Evolutionary conservation across 2,888 invertebrate species (phyloP).

Genomic region (Phorcus lineatus): DNA sequence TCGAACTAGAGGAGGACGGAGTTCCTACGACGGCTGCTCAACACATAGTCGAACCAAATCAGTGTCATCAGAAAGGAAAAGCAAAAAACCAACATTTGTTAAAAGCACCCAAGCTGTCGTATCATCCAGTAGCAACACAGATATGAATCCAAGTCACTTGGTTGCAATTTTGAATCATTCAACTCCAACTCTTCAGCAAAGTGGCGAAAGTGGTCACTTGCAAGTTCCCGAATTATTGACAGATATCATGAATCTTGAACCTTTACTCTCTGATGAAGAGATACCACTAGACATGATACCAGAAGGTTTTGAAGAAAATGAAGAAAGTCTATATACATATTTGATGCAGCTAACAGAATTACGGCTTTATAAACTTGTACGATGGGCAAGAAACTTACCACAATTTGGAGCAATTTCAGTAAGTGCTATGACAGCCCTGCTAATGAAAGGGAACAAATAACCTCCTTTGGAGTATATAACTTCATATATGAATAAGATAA

Average conservation of each 20-base stretch:
- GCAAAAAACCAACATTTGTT: slow-evolving; percentile 35
- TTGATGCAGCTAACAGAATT: slow-evolving; percentile 85
- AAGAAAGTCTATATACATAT: slow-evolving; percentile 62
- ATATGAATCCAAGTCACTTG: slow-evolving; percentile 47
- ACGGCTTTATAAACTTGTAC: slow-evolving; percentile 95
- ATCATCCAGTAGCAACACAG: slow-evolving; percentile 5
- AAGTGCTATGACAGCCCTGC: slow-evolving; percentile 24
- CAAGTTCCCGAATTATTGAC: slow-evolving; percentile 64
- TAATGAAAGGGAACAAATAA: too few relatives aligned
- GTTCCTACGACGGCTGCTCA: slow-evolving; percentile 83
- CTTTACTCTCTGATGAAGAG: slow-evolving; percentile 70
- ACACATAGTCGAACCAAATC: slow-evolving; percentile 54
- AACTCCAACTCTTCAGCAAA: slow-evolving; percentile 35
- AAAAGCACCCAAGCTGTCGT: not conserved
- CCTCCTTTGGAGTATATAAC: too few relatives aligned
- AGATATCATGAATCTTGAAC: slow-evolving; percentile 72
- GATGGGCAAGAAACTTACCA: slow-evolving; percentile 98
- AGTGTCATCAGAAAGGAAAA: slow-evolving; percentile 37
- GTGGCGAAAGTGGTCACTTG: slow-evolving; percentile 16
- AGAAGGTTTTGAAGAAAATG: slow-evolving; percentile 56
- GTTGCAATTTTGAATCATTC: slow-evolving; percentile 61
- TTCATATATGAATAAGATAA: too few relatives aligned
- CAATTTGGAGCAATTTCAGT: slow-evolving; percentile 97
- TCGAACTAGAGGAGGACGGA: slow-evolving; percentile 94
- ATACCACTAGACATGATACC: slow-evolving; percentile 47